Evolutionary conservation across 2,797 vertebrate species (phyloP), one percentile per base, ranked within the genome.

Genomic region (Astyanax mexicanus): DNA sequence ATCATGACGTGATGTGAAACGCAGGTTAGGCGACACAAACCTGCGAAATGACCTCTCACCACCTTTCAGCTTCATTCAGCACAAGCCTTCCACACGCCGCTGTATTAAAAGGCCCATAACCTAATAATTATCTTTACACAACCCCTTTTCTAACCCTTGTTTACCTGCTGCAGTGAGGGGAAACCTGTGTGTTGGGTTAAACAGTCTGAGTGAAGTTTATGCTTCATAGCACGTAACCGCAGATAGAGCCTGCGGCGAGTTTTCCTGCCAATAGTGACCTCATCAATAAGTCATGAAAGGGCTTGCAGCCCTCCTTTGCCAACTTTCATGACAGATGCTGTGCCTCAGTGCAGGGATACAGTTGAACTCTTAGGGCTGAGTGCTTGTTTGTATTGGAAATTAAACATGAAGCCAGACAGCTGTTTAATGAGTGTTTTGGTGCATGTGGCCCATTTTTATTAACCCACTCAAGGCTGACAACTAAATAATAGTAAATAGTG

Each of bases 191-290:
- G 0, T 15, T 35, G 29, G 15, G 51, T 25, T 51, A 21, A 51
- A 51, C 21, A 25, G 52, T 8, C 29, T 17, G 29, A 32, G 27
- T 32, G 27, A n/a, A n/a, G 15, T 25, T 32, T 32, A 25, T 47
- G 35, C 47, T 61, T 17, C 17, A 9, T 23, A 37, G 58, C 58
- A 37, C 47, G 40, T 57, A 19, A 44, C 67, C 13, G 61, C 66
- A 64, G 8, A 47, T 64, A 64, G 29, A 1, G 58, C 12, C 61
- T 27, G 6, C 61, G 12, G 61, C 17, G 21, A 15, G 25, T 44
- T 37, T 65, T 40, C 19, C 60, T 76, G 67, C 74, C 74, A 69
- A 23, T 12, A 10, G 55, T 76, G 66, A 76, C 17, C 35, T 61
- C 74, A 76, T 69, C 35, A 61, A 27, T 25, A 19, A 62, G 42